phyloP scores from a whole-genome alignment of 1,140 invertebrate species.

The Neuroterus valhalla region DNA sequence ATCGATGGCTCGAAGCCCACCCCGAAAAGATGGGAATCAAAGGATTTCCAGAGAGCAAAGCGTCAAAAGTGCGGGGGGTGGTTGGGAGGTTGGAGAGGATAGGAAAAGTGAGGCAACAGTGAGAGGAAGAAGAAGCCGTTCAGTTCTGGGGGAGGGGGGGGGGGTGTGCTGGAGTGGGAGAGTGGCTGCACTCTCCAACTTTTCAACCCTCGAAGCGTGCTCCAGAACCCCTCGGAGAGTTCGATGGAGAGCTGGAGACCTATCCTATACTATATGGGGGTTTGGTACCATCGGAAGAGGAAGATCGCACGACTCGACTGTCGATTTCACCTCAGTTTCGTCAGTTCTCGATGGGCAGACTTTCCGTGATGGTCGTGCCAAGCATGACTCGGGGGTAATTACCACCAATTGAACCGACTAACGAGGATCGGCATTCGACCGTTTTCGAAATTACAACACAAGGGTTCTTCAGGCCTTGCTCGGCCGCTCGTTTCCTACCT shows the following conservation, averaged over 20 bases:
- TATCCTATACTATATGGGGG: background rate
- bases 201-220: constrained; percentile 42
- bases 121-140: constrained; percentile 40
- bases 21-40: constrained; percentile 67
- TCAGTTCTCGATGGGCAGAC: constrained; percentile 23
- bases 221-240: constrained; percentile 40
- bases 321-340: constrained; percentile 28
- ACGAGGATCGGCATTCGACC: constrained; percentile 38
- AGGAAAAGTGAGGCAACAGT: constrained; percentile 22
- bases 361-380: background rate
- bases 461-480: background rate
- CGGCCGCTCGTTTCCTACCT: constrained; percentile 11
- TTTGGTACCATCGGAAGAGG: constrained; percentile 5
- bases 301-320: constrained; percentile 23
- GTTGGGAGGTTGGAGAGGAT: constrained; percentile 37
- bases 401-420: constrained; percentile 39
- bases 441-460: constrained; percentile 27
- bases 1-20: constrained; percentile 54
- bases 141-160: constrained; percentile 21
- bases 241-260: constrained; percentile 10
- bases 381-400: constrained; percentile 35
- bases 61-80: constrained; percentile 58
- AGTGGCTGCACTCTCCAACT: constrained; percentile 45
- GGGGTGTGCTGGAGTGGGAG: constrained; percentile 36
- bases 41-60: constrained; percentile 62